Conservation (phyloP, 2,888 invertebrate species). For the Sesamia inferens region DNA sequence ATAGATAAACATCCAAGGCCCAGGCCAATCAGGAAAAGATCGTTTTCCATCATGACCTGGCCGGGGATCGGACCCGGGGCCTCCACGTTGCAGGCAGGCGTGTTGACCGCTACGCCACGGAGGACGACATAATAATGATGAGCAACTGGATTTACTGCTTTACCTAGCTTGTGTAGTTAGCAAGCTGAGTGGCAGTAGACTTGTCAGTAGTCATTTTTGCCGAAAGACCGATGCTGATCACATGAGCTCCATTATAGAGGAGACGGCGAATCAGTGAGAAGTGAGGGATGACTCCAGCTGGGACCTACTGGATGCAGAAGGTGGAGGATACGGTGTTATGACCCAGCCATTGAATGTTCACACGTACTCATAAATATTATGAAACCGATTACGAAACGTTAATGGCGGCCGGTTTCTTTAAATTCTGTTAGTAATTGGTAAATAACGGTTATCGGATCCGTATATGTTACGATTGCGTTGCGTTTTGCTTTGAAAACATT, state of each 20-base stretch:
- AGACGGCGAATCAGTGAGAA: neutral
- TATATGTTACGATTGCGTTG: slow-evolving; percentile 47
- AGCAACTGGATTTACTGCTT: neutral
- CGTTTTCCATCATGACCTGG: too few relatives aligned
- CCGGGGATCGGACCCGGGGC: too few relatives aligned
- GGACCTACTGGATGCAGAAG: neutral
- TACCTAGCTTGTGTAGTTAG: neutral
- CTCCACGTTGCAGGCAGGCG: too few relatives aligned
- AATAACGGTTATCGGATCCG: slow-evolving; percentile 49
- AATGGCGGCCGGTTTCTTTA: slow-evolving; percentile 27
- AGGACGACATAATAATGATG: too few relatives aligned
- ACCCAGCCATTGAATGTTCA: neutral
- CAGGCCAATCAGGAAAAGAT: too few relatives aligned
- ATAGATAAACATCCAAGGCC: too few relatives aligned
- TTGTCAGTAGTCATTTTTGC: neutral
- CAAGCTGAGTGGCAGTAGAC: neutral
- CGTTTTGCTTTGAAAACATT: slow-evolving; percentile 59
- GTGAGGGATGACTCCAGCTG: neutral
- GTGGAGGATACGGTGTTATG: neutral
- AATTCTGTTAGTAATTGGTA: slow-evolving; percentile 37
- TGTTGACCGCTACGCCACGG: too few relatives aligned
- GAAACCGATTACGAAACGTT: slow-evolving; percentile 16
- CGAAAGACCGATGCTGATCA: neutral
- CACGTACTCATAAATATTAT: slow-evolving; percentile 16
- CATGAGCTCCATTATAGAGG: neutral